phyloP scores from a whole-genome alignment of 1,140 invertebrate genomes.

The Bombyx mandarina region DNA sequence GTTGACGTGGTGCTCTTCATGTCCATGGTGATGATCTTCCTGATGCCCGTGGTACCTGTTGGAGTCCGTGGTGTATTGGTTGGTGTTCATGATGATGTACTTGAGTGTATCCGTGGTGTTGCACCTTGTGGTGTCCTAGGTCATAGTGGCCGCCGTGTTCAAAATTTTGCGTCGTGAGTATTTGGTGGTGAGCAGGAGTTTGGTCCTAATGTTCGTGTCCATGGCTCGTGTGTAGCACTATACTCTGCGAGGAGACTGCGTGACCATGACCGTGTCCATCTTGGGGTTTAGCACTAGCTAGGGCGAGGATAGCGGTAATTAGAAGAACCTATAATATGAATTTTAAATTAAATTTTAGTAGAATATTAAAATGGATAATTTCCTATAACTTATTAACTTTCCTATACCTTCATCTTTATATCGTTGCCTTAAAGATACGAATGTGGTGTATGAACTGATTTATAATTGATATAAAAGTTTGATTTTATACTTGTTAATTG shows the following conservation, averaged over 20 bases:
- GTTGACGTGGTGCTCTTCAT: not conserved
- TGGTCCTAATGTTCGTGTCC: conserved; percentile 5
- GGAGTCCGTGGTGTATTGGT: conserved; percentile 1
- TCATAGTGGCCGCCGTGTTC: not conserved
- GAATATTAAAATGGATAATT: too few relatives aligned
- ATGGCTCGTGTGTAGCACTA: conserved; percentile 4
- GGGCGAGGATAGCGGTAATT: not conserved
- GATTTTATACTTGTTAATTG: too few relatives aligned
- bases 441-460: too few relatives aligned
- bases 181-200: not conserved
- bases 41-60: conserved; percentile 10
- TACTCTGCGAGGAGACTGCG: conserved; percentile 1
- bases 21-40: conserved; percentile 2
- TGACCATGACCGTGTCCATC: conserved; percentile 2
- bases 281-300: not conserved
- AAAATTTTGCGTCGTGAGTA: too few relatives aligned
- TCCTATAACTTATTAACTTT: too few relatives aligned
- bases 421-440: too few relatives aligned
- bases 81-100: conserved; percentile 1
- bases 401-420: too few relatives aligned
- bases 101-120: not conserved
- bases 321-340: not conserved
- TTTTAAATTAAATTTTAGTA: too few relatives aligned
- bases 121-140: not conserved
- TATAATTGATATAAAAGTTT: too few relatives aligned